Conservation (phyloP, 2,113 vertebrate genomes). For the Osmerus mordax region DNA sequence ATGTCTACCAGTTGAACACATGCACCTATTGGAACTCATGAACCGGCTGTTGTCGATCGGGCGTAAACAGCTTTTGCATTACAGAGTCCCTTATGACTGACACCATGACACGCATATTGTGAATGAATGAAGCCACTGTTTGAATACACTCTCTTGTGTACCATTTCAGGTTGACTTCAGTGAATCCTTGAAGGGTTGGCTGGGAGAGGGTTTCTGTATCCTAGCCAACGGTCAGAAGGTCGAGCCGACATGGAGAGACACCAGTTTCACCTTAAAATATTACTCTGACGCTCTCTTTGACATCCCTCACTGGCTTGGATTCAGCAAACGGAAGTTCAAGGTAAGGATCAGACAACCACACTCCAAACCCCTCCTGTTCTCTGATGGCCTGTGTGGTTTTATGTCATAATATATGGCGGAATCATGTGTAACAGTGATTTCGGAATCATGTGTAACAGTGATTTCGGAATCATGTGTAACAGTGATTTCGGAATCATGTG, state of each 20-base stretch:
- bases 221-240: not conserved
- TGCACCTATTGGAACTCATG: too few relatives aligned
- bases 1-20: not conserved
- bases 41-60: too few relatives aligned
- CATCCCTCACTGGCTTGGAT: slow-evolving; percentile 64
- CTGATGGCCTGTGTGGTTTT: not conserved
- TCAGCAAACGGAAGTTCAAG: slow-evolving; percentile 60
- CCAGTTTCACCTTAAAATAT: slow-evolving; percentile 63
- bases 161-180: slow-evolving; percentile 57
- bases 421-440: too few relatives aligned
- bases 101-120: not conserved
- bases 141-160: not conserved
- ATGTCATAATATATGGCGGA: not conserved
- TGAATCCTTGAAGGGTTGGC: slow-evolving; percentile 48
- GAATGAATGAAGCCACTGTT: not conserved
- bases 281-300: slow-evolving; percentile 67
- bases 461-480: too few relatives aligned
- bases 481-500: too few relatives aligned
- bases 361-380: not conserved
- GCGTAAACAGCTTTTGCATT: not conserved
- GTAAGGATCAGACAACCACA: slow-evolving; percentile 11
- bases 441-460: too few relatives aligned
- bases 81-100: not conserved
- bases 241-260: slow-evolving; percentile 44
- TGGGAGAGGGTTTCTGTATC: slow-evolving; percentile 19